These are phyloP conservation scores for Antigone vipio DNA, from an alignment of 2,113 vertebrate genomes.

Conservation along the genomic window DNA sequence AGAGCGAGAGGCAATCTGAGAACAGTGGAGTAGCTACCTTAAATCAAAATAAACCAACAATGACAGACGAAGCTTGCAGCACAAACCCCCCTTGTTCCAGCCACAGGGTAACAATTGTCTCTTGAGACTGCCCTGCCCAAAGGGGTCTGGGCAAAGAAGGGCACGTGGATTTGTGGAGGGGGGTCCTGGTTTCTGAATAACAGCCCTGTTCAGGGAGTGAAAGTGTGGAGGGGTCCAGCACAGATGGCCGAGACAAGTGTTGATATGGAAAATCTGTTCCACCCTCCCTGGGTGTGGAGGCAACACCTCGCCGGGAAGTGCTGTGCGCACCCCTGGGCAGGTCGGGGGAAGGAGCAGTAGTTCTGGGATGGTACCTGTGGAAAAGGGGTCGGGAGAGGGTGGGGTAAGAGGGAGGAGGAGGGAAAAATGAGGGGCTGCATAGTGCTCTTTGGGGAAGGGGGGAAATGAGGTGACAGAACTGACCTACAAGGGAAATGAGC, in stretches of 20 bases:
- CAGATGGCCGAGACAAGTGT: not conserved
- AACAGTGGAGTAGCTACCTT: not conserved
- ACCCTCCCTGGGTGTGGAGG: not conserved
- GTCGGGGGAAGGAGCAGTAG: not conserved
- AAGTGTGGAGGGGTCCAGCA: not conserved
- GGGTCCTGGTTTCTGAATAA: not conserved
- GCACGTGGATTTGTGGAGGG: not conserved
- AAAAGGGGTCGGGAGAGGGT: not conserved
- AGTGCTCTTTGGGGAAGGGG: not conserved
- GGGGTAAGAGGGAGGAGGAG: not conserved
- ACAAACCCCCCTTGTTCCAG: constrained; percentile 36
- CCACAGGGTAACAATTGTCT: not conserved
- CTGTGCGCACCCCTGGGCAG: not conserved
- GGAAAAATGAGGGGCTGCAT: not conserved
- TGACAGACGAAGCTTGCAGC: not conserved
- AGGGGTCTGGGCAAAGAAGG: not conserved
- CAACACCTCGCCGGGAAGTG: not conserved
- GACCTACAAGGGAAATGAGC: not conserved
- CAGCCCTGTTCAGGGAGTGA: not conserved
- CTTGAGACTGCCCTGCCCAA: not conserved
- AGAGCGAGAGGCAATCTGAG: not conserved
- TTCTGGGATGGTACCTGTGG: not conserved
- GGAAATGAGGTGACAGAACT: not conserved
- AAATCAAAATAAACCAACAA: constrained; percentile 14
- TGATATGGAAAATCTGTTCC: not conserved